Conservation (phyloP, 1,140 invertebrate species). For the Drosophila parabipectinata region DNA sequence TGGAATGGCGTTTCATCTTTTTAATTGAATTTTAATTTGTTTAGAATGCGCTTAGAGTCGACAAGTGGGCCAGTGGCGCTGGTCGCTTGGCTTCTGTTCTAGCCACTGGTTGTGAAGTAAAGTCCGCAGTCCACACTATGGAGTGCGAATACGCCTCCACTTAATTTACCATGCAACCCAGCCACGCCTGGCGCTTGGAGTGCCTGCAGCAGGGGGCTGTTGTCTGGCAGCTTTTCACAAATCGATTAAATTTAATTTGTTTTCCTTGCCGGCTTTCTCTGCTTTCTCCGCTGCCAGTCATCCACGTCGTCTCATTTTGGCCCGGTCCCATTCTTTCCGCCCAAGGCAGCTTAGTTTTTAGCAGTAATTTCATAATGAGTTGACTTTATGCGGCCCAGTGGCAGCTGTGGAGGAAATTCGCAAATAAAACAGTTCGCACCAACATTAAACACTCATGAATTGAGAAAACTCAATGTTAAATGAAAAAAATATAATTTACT, state of each 20-base stretch:
- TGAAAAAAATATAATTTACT: not conserved
- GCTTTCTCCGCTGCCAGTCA: conserved; percentile 42
- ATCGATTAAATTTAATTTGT: conserved; percentile 84
- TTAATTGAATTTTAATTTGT: conserved; percentile 84
- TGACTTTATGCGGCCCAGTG: conserved; percentile 69
- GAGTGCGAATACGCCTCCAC: conserved; percentile 37
- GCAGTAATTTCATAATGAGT: conserved; percentile 80
- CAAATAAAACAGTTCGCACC: conserved; percentile 53
- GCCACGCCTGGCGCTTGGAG: conserved; percentile 24
- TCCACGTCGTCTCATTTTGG: conserved; percentile 25
- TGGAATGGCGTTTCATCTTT: conserved; percentile 83
- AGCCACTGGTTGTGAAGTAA: conserved; percentile 10
- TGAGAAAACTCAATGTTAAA: conserved; percentile 13
- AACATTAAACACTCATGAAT: conserved; percentile 47
- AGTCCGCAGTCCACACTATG: conserved; percentile 13
- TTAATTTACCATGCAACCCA: conserved; percentile 54
- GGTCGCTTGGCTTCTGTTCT: not conserved
- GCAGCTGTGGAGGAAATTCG: conserved; percentile 43
- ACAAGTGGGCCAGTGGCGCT: conserved; percentile 53
- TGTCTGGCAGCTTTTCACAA: conserved; percentile 72
- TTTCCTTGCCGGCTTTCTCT: conserved; percentile 66
- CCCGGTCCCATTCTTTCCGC: conserved; percentile 9
- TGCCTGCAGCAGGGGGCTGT: conserved; percentile 34
- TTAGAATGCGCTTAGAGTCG: conserved; percentile 79
- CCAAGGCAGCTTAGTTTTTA: conserved; percentile 31